Percentiles rank a stretch among this genome's conserved stretches.
These are phyloP conservation scores for Caenorhabditis tropicalis DNA, from an alignment of 1,140 invertebrate species.

Conservation along the genomic window DNA sequence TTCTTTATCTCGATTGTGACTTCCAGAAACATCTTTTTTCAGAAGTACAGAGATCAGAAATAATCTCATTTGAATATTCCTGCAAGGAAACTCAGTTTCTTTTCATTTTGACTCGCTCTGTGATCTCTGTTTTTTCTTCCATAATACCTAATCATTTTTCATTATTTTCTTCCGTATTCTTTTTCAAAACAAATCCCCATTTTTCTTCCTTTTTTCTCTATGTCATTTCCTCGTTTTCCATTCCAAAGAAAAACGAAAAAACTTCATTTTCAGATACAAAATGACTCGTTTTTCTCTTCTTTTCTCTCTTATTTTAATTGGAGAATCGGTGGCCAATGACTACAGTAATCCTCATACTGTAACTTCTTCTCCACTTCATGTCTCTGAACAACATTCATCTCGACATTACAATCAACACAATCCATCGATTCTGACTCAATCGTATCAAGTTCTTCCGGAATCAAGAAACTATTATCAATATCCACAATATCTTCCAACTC, in stretches of 20 bases:
- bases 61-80: no score
- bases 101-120: no score
- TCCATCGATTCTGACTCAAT: constrained; percentile 14
- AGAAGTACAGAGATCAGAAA: no score
- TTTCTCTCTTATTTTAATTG: background rate
- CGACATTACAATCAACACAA: background rate
- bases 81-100: no score
- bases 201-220: background rate
- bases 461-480: constrained; percentile 31
- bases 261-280: constrained; percentile 15
- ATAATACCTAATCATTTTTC: no score
- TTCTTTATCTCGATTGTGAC: no score
- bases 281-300: background rate
- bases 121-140: background rate
- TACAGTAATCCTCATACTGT: background rate
- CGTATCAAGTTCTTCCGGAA: background rate
- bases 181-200: background rate
- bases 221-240: background rate
- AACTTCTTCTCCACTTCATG: constrained; percentile 11
- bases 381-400: background rate
- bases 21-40: no score
- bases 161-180: background rate
- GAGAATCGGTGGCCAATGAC: background rate
- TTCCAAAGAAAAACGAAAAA: background rate
- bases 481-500: constrained; percentile 26